These are phyloP conservation scores for Ochotona princeps DNA, from an alignment of 2,113 vertebrate genomes.

Conservation along the genomic window DNA sequence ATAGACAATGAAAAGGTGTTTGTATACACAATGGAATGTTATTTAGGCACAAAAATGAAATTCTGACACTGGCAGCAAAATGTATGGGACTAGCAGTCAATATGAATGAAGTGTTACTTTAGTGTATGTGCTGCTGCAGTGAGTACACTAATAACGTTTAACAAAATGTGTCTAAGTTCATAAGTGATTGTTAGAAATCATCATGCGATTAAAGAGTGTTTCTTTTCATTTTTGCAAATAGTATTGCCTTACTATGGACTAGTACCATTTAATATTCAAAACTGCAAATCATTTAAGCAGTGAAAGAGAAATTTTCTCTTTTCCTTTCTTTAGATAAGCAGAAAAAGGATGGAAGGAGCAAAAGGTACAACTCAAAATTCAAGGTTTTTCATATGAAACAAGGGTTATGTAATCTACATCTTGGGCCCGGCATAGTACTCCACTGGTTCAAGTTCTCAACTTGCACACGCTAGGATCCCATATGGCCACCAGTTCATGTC, in stretches of 20 bases:
- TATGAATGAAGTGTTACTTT: too few relatives aligned
- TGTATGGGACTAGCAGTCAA: too few relatives aligned
- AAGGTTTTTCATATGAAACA: constrained; percentile 11
- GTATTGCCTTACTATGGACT: constrained; percentile 31
- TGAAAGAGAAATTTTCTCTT: background rate
- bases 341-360: background rate
- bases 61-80: too few relatives aligned
- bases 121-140: too few relatives aligned
- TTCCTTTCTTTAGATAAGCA: constrained; percentile 31
- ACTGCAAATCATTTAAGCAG: background rate
- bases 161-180: constrained; percentile 16
- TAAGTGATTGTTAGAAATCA: background rate
- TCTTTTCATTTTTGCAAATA: constrained; percentile 21
- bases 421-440: background rate
- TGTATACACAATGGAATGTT: too few relatives aligned
- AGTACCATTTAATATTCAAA: constrained; percentile 18
- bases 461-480: too few relatives aligned
- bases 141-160: background rate
- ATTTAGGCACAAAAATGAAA: too few relatives aligned
- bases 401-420: background rate
- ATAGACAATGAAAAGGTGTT: too few relatives aligned
- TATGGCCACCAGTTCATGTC: too few relatives aligned
- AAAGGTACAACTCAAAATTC: background rate
- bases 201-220: background rate
- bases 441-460: too few relatives aligned